A percentile compares a stretch with the other conserved stretches of the same genome.
These are phyloP conservation scores for Rhinolophus ferrumequinum DNA, from an alignment of 2,113 vertebrate species.

Conservation along the genomic window DNA sequence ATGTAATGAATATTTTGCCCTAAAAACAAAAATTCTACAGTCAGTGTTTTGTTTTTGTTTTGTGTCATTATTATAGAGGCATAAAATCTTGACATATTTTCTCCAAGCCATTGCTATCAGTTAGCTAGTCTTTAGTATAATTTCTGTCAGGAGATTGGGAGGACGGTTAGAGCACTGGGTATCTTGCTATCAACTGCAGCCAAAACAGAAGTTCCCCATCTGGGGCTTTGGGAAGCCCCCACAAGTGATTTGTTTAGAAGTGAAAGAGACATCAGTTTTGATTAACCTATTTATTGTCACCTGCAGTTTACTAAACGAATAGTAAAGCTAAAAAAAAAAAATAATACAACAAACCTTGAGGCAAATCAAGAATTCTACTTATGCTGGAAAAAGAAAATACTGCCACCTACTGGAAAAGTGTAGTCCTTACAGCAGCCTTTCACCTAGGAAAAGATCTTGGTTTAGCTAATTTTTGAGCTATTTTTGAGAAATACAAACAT, in stretches of 20 bases:
- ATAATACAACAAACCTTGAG: not conserved
- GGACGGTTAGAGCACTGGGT: not conserved
- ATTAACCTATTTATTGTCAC: constrained; percentile 35
- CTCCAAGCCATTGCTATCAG: not conserved
- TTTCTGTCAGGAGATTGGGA: not conserved
- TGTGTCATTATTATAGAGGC: not conserved
- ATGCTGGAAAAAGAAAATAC: constrained; percentile 54
- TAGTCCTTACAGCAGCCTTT: constrained; percentile 19
- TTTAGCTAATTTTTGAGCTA: not conserved
- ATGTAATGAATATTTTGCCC: constrained; percentile 33
- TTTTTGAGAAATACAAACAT: not conserved
- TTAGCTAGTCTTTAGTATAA: not conserved
- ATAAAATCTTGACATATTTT: not conserved
- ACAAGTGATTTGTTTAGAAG: not conserved
- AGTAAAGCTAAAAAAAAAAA: constrained; percentile 17
- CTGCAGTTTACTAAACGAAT: constrained; percentile 5
- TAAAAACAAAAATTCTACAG: constrained; percentile 21
- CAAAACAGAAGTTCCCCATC: not conserved
- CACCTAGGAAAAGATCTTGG: not conserved
- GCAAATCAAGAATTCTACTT: not conserved
- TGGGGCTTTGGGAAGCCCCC: not conserved
- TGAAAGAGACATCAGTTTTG: not conserved
- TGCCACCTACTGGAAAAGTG: constrained; percentile 68
- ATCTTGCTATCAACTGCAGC: not conserved
- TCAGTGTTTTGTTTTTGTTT: constrained; percentile 1